These are phyloP conservation scores for Nematopogon swammerdamellus DNA, from an alignment of 2,888 invertebrate species.

Conservation along the genomic window DNA sequence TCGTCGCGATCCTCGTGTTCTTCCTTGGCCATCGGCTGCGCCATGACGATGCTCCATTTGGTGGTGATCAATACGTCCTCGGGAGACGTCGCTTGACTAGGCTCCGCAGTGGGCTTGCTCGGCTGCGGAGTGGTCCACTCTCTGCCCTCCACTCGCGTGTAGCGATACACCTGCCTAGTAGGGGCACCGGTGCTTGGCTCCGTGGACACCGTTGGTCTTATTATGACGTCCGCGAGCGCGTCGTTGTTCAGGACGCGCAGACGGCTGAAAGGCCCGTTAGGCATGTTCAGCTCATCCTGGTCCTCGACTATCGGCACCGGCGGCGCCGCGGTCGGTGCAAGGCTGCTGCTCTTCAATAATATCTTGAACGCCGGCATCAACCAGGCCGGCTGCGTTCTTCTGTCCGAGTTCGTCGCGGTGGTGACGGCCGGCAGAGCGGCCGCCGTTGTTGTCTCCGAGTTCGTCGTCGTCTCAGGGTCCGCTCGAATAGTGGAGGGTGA, in stretches of 20 bases:
- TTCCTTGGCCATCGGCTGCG: not conserved
- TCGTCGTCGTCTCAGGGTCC: constrained; percentile 15
- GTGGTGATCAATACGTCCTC: not conserved
- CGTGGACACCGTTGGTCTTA: constrained; percentile 34
- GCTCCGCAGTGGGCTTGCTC: not conserved
- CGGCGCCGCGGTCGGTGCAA: not conserved
- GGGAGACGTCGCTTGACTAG: not conserved
- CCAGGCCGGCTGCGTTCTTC: constrained; percentile 41
- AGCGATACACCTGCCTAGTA: no score
- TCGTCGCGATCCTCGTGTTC: not conserved
- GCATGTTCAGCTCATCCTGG: constrained; percentile 34
- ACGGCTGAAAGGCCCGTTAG: constrained; percentile 16
- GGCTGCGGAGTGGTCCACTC: not conserved
- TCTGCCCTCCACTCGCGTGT: no score
- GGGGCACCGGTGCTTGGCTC: constrained; percentile 23
- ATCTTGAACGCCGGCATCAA: constrained; percentile 50
- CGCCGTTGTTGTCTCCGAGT: constrained; percentile 16
- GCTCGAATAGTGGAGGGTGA: constrained; percentile 11
- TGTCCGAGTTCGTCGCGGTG: constrained; percentile 24
- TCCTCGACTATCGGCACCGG: constrained; percentile 13
- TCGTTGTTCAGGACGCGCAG: not conserved
- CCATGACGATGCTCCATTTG: not conserved
- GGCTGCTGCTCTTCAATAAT: constrained; percentile 22
- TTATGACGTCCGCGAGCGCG: constrained; percentile 24
- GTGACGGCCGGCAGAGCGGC: constrained; percentile 19